Evolutionary conservation across 2,113 vertebrate species (phyloP).

Genomic region (Acanthisitta chloris): DNA sequence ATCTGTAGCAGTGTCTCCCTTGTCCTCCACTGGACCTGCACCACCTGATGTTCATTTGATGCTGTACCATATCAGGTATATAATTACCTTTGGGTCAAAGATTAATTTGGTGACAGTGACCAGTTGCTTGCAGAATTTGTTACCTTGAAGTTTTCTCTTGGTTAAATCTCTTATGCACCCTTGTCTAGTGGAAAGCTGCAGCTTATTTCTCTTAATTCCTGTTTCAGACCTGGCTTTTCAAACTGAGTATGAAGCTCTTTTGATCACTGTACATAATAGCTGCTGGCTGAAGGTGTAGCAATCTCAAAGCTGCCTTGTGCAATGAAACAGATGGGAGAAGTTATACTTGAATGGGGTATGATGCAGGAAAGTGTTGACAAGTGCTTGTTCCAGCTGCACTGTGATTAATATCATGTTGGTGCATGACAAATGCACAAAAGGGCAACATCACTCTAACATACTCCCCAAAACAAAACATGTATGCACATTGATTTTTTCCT

Average conservation of each 20-base stretch:
- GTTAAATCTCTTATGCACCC: not conserved
- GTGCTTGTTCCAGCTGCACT: not conserved
- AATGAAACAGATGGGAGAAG: not conserved
- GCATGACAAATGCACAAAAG: not conserved
- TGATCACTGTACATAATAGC: not conserved
- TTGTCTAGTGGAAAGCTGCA: not conserved
- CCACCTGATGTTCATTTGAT: not conserved
- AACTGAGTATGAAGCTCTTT: not conserved
- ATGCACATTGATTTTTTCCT: not conserved
- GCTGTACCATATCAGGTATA: rapidly evolving
- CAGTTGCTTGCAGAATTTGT: not conserved
- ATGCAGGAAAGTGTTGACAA: not conserved
- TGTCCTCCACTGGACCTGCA: not conserved
- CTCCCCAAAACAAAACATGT: not conserved
- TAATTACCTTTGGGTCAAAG: not conserved
- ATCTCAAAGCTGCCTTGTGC: not conserved
- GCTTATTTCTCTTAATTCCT: not conserved
- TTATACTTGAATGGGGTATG: not conserved
- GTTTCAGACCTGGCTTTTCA: not conserved
- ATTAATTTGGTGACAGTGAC: not conserved
- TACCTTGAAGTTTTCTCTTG: not conserved
- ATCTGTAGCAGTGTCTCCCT: not conserved
- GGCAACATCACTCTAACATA: not conserved
- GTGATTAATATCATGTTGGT: not conserved
- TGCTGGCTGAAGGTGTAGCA: not conserved